Base-by-base conservation (phyloP, 1,140 invertebrate genomes). In the Platorchestia sp. region DNA sequence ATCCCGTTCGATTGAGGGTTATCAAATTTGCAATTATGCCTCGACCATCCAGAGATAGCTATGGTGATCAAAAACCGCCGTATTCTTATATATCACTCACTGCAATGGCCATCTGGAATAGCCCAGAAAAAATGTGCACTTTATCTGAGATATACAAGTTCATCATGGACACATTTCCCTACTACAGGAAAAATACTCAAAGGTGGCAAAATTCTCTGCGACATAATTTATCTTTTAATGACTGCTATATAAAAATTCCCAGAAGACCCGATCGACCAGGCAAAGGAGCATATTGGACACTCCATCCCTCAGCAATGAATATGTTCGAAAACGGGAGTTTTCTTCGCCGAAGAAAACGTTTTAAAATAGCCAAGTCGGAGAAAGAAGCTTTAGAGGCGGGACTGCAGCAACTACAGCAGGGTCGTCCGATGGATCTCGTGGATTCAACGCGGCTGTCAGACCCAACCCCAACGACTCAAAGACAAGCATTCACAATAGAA, bases 1-100 rank as follows among this genome's bases (percentile, higher is more conserved):
- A 75, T 75, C 59, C 59, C 1, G 27, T 36, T 75, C 41, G 36
- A 42, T 89, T 89, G 87, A 14, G 7, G 43, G 27, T 41, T 42
- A 41, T 89, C 87, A 42, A 41, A 44, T 44, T 16, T 41, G 41
- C 41, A 89, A 93, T 93, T 95, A 99, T 99, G 99, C 99, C 99
- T 97, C 98, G 99, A 97, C 99, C 99, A 90, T 98, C 98, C 97
- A 98, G 98, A 96, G 99, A 99, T 97, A 98, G 98, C 40, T 99
- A 99, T 97, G 98, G 98, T 97, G 99, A 99, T 97, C 98, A 99
- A 97, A 99, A 99, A 97, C 99, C 99, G 59, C 99, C 99, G 0
- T 99, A 99, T 97, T 99, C 99, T 0, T 99, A 99, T 97, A 99
- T 99, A 95, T 99, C 99, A 0, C 97, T 99, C 90, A 99, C 99